A percentile compares a stretch with the other conserved stretches of the same genome.
phyloP scores from a whole-genome alignment of 2,888 invertebrate genomes.

The Beris chalybata region DNA sequence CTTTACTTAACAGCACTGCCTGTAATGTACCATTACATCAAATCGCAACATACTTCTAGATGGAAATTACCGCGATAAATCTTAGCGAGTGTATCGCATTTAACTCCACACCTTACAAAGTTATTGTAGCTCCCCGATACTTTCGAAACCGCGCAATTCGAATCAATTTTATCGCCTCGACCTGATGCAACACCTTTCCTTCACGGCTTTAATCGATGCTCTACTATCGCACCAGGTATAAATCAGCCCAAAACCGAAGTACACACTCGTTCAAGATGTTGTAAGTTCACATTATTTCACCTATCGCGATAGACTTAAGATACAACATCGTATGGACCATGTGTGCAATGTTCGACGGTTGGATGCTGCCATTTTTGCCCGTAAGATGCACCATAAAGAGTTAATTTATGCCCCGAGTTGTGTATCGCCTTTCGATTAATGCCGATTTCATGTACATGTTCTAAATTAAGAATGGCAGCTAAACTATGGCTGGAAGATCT shows the following conservation, averaged over 20 bases:
- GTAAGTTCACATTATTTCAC: too few species aligned
- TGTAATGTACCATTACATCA: too few species aligned
- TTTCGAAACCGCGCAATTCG: slow-evolving; percentile 1
- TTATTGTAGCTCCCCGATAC: slow-evolving; percentile 18
- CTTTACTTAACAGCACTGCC: too few species aligned
- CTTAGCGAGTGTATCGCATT: slow-evolving; percentile 6
- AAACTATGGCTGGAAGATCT: too few species aligned
- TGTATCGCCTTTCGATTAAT: slow-evolving; percentile 30
- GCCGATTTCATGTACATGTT: slow-evolving; percentile 8
- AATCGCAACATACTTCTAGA: too few species aligned
- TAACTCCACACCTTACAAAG: neutral
- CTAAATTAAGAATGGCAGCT: slow-evolving; percentile 29
- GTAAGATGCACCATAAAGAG: slow-evolving; percentile 18
- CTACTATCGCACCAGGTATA: slow-evolving; percentile 21
- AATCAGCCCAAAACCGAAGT: slow-evolving; percentile 25
- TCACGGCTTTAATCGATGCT: slow-evolving; percentile 4
- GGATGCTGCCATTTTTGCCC: too few species aligned
- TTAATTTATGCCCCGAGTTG: slow-evolving; percentile 27
- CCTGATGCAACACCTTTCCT: slow-evolving; percentile 18
- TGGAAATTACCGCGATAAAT: too few species aligned
- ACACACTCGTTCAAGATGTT: too few species aligned
- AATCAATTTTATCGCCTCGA: slow-evolving; percentile 22
- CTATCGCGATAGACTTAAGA: too few species aligned
- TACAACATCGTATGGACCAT: too few species aligned
- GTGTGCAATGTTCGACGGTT: too few species aligned